A percentile compares a stretch with the other conserved stretches of the same genome.
phyloP scores from a whole-genome alignment of 1,140 invertebrate species.

The Ceratitis capitata region DNA sequence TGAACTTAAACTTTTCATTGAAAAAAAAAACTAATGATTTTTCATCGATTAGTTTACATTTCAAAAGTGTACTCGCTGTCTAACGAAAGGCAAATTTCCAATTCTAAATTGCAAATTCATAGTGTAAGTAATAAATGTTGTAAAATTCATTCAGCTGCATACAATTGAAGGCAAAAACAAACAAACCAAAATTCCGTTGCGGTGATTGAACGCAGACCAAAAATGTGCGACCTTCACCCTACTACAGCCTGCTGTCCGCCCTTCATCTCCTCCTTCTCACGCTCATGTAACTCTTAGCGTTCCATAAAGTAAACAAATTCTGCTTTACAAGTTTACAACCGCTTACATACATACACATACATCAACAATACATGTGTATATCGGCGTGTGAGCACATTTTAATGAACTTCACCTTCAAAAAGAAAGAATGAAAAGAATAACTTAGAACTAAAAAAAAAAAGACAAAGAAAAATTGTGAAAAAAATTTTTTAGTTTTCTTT shows the following conservation, averaged over 20 bases:
- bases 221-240: constrained; percentile 21
- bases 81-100: neutral
- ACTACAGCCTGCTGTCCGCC: neutral
- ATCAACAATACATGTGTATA: neutral
- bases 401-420: constrained; percentile 18
- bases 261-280: neutral
- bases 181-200: neutral
- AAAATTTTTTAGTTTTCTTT: neutral
- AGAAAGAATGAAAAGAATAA: neutral
- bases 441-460: neutral
- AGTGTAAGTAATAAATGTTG: constrained; percentile 33
- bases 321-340: neutral
- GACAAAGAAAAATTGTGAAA: neutral
- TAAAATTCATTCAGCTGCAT: constrained; percentile 29
- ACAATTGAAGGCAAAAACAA: constrained; percentile 8
- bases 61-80: neutral
- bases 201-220: constrained; percentile 28
- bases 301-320: neutral
- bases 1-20: no score
- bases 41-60: constrained; percentile 24
- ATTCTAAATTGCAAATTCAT: constrained; percentile 6
- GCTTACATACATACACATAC: neutral
- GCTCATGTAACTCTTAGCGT: neutral
- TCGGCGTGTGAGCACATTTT: neutral
- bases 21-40: neutral